phyloP scores from a whole-genome alignment of 1,140 invertebrate genomes.

The Chymomyza costata region DNA sequence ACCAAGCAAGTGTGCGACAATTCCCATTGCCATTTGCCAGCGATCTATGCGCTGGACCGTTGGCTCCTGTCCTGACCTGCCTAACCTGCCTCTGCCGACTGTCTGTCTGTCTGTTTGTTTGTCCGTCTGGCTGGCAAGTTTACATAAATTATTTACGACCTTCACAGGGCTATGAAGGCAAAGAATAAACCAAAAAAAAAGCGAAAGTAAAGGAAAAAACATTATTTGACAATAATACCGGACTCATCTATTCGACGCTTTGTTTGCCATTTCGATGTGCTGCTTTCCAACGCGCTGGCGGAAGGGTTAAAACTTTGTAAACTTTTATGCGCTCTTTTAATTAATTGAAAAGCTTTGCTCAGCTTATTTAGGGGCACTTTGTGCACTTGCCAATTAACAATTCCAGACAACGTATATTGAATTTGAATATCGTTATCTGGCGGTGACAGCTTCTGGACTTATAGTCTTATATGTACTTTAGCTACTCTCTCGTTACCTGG shows the following conservation, averaged over 20 bases:
- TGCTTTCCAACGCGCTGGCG: conserved; percentile 13
- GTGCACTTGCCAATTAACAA: conserved; percentile 45
- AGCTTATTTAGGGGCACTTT: conserved; percentile 46
- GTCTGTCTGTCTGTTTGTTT: conserved; percentile 9
- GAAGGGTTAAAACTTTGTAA: conserved; percentile 31
- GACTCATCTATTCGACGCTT: conserved; percentile 49
- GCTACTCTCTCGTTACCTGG: no score
- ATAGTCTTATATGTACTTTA: conserved; percentile 5
- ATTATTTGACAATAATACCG: conserved; percentile 60
- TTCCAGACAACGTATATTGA: conserved; percentile 62
- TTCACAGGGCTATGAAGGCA: conserved; percentile 15
- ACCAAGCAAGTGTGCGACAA: conserved; percentile 69
- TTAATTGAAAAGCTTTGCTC: conserved; percentile 66
- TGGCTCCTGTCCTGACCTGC: no score
- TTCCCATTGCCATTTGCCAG: conserved; percentile 62
- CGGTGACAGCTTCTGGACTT: conserved; percentile 23
- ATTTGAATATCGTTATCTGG: conserved; percentile 41
- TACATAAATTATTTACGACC: conserved; percentile 67
- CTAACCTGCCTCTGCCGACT: no score
- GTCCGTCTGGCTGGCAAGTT: conserved; percentile 38
- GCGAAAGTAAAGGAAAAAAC: conserved; percentile 12
- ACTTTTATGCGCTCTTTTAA: conserved; percentile 50
- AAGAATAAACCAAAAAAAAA: conserved; percentile 24
- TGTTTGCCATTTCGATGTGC: conserved; percentile 64
- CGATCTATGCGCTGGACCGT: not conserved